Evolutionary conservation across 2,797 vertebrate species (phyloP).

Genomic region (Micromesistius poutassou): DNA sequence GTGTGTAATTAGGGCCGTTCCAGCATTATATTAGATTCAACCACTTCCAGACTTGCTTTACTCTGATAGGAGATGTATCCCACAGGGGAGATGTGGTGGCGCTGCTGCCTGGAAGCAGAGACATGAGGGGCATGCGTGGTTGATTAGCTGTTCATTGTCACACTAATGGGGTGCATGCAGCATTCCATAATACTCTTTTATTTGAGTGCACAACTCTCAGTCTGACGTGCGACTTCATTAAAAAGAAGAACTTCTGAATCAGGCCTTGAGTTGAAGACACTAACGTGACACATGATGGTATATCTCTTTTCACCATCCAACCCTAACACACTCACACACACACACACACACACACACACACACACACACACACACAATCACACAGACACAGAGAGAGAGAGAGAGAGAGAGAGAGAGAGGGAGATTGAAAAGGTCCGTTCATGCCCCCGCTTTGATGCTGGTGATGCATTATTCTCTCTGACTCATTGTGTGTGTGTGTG

Average conservation of each 20-base stretch:
- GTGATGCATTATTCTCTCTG: neutral
- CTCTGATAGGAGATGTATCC: neutral
- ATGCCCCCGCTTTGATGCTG: slow-evolving; percentile 5
- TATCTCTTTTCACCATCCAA: neutral
- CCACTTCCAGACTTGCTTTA: neutral
- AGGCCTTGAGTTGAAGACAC: neutral
- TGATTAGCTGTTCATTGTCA: neutral
- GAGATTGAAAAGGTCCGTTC: neutral
- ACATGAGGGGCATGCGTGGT: neutral
- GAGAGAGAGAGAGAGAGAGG: neutral
- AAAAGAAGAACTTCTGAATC: neutral
- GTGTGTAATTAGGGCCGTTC: neutral
- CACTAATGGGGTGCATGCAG: neutral
- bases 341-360: neutral
- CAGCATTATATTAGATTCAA: too few relatives aligned
- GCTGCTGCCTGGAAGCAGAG: neutral
- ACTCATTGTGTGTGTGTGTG: neutral
- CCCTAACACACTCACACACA: too few relatives aligned
- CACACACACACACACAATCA: too few relatives aligned
- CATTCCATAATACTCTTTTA: neutral
- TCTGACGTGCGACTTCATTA: neutral
- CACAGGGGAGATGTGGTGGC: neutral
- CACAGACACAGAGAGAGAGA: neutral
- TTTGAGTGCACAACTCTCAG: neutral
- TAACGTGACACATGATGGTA: neutral